Evolutionary conservation across 2,113 vertebrate genomes (phyloP).

Genomic region (Atlantisia rogersi): DNA sequence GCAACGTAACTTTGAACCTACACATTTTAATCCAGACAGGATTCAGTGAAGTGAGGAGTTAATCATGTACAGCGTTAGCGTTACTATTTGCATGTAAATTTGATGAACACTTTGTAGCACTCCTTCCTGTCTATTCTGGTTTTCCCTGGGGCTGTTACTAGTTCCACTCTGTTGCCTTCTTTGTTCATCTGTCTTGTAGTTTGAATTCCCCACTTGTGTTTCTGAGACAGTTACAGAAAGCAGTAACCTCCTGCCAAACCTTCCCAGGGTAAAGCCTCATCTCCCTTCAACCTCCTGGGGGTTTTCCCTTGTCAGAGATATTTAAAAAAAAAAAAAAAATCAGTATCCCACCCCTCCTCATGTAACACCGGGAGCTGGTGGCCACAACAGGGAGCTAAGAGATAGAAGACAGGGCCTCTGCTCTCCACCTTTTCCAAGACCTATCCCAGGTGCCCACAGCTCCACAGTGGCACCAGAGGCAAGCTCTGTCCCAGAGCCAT

Average conservation of each 20-base stretch:
- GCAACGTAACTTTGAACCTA: neutral
- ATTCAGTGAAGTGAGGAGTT: neutral
- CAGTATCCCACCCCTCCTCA: neutral
- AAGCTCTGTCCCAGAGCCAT: neutral
- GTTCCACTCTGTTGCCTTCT: conserved; percentile 44
- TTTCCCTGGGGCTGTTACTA: conserved; percentile 10
- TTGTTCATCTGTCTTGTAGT: conserved; percentile 45
- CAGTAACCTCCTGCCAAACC: conserved; percentile 2
- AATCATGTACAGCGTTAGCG: conserved; percentile 2
- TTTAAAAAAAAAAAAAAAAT: neutral
- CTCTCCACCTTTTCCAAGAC: neutral
- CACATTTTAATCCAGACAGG: neutral
- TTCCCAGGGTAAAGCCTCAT: neutral
- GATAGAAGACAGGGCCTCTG: neutral
- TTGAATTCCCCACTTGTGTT: conserved; percentile 19
- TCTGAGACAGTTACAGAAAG: conserved; percentile 31
- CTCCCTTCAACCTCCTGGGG: neutral
- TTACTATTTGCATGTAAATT: conserved; percentile 44
- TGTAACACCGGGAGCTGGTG: neutral
- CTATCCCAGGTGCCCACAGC: fast-evolving
- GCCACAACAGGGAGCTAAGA: neutral
- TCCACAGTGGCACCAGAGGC: neutral
- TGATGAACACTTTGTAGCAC: conserved; percentile 23
- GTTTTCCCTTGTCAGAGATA: neutral
- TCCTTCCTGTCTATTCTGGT: conserved; percentile 17